Evolutionary conservation across 2,888 invertebrate species (phyloP).

Genomic region (Chalcosyrphus nemorum): DNA sequence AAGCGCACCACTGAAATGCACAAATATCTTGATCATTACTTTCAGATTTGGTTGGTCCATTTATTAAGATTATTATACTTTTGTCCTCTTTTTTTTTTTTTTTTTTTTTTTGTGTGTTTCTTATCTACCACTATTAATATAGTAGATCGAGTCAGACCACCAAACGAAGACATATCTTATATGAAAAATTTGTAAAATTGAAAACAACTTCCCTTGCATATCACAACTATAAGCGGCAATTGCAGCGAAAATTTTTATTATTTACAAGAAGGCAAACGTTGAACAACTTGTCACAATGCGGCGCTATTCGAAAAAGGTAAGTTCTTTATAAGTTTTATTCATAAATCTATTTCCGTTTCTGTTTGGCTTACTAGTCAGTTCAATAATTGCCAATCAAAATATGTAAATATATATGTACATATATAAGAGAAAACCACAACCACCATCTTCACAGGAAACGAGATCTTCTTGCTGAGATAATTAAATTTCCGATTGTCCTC

Average conservation of each 20-base stretch:
- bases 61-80: not conserved
- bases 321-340: not conserved
- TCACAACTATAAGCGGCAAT: not conserved
- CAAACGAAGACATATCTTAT: not conserved
- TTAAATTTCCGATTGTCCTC: no score
- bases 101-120: not conserved
- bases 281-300: constrained; percentile 14
- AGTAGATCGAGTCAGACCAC: not conserved
- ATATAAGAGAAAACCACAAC: no score
- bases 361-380: no score
- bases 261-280: not conserved
- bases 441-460: no score
- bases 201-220: not conserved
- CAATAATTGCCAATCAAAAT: no score
- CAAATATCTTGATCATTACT: not conserved
- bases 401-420: no score
- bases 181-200: not conserved
- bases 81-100: not conserved
- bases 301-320: constrained; percentile 34
- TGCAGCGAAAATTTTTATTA: not conserved
- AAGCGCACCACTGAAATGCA: constrained; percentile 33
- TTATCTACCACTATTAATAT: not conserved
- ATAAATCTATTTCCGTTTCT: not conserved
- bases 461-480: no score
- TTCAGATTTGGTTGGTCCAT: not conserved